Percentiles rank a stretch among this genome's conserved stretches.
Conservation (phyloP, 2,888 invertebrate genomes). For the Carterocephalus palaemon region DNA sequence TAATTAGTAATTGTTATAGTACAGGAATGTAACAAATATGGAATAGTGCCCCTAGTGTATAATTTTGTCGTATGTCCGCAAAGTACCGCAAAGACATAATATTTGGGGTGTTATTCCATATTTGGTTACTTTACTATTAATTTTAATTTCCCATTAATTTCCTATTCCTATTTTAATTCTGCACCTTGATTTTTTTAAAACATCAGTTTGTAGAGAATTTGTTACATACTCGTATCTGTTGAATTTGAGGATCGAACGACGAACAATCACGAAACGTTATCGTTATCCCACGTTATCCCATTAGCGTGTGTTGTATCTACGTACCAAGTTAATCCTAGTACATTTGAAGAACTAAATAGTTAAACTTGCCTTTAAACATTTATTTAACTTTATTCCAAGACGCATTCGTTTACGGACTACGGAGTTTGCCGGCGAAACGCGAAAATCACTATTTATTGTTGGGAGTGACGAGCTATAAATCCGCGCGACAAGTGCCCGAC, state of each 20-base stretch:
- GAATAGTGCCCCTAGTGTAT: no score
- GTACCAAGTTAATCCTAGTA: background rate
- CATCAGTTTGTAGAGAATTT: no score
- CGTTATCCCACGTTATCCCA: background rate
- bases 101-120: no score
- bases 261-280: background rate
- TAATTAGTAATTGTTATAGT: background rate
- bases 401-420: no score
- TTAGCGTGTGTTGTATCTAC: background rate
- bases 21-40: background rate
- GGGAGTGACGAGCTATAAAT: slow-evolving; percentile 73
- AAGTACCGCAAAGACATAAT: no score
- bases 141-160: no score
- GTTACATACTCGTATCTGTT: no score
- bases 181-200: background rate
- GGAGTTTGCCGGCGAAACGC: slow-evolving; percentile 59
- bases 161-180: no score
- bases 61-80: no score
- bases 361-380: background rate
- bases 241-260: no score
- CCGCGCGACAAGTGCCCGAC: slow-evolving; percentile 48
- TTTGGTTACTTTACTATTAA: no score
- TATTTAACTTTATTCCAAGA: background rate
- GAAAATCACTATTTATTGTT: slow-evolving; percentile 77
- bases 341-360: background rate